Conservation (phyloP, 2,888 invertebrate species). For the Xylota sylvarum region DNA sequence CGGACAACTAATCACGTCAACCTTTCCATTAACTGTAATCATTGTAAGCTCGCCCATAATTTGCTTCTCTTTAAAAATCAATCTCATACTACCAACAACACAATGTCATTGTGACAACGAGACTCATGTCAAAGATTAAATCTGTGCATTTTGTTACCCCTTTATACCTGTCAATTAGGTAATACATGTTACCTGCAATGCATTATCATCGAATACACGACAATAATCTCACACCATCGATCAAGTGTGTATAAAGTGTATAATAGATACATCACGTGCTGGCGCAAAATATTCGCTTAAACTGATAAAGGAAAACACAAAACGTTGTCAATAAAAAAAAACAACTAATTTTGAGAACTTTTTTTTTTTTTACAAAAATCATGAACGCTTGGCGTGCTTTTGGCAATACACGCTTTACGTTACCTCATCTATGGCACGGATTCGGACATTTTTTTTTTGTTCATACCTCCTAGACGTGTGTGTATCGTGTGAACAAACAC, state of each 20-base stretch:
- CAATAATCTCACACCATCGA: conserved; percentile 54
- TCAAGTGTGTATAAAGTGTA: conserved; percentile 45
- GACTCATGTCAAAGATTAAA: not conserved
- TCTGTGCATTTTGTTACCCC: not conserved
- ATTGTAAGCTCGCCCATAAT: not conserved
- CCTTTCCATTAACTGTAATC: not conserved
- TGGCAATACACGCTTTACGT: not conserved
- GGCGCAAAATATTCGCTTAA: not conserved
- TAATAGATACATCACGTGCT: conserved; percentile 35
- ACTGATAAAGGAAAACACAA: not conserved
- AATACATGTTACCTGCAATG: conserved; percentile 18
- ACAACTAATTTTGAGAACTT: too few species aligned
- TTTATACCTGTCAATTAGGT: conserved; percentile 25
- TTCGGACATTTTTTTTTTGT: not conserved
- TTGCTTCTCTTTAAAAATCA: not conserved
- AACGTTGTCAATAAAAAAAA: not conserved
- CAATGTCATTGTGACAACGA: not conserved
- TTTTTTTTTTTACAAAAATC: not conserved
- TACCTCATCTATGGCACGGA: not conserved
- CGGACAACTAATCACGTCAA: not conserved
- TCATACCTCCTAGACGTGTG: not conserved
- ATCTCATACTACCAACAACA: not conserved
- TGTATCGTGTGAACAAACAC: conserved; percentile 22
- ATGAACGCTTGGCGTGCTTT: conserved; percentile 5
- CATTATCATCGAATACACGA: not conserved